Conservation (phyloP, 2,888 invertebrate genomes). For the Phyllotreta striolata region DNA sequence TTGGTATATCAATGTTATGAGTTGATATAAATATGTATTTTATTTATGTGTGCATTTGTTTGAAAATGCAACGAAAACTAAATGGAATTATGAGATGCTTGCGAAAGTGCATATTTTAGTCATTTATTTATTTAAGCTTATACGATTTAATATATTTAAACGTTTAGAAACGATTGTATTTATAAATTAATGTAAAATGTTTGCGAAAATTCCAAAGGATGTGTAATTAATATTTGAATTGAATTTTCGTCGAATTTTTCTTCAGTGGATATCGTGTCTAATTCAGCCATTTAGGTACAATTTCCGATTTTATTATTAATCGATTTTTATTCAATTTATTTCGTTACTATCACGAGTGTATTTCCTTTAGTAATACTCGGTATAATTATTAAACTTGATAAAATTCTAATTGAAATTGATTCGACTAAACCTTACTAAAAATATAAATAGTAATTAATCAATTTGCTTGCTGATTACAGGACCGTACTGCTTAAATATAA, state of each 20-base stretch:
- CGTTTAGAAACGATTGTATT: constrained; percentile 16
- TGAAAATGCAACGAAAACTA: constrained; percentile 59
- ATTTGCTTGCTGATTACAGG: constrained; percentile 4
- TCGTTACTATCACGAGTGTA: too few species aligned
- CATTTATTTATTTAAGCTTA: constrained; percentile 39
- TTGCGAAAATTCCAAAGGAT: constrained; percentile 14
- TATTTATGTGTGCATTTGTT: constrained; percentile 61
- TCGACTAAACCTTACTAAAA: too few species aligned
- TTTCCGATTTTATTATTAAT: too few species aligned
- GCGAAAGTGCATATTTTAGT: constrained; percentile 35
- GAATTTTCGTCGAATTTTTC: constrained; percentile 11
- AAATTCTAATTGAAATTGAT: too few species aligned
- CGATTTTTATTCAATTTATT: too few species aligned
- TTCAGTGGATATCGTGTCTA: not conserved
- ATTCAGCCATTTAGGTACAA: constrained; percentile 10
- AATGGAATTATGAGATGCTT: constrained; percentile 23
- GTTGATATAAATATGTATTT: constrained; percentile 57
- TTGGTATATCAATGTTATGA: constrained; percentile 63
- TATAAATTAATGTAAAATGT: constrained; percentile 19
- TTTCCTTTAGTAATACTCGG: too few species aligned
- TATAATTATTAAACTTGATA: too few species aligned
- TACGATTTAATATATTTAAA: constrained; percentile 20
- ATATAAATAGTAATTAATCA: not conserved
- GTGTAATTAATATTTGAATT: constrained; percentile 18
- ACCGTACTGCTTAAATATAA: constrained; percentile 16